Evolutionary conservation across 2,888 invertebrate species (phyloP).

Genomic region (Cerceris ruficornis): DNA sequence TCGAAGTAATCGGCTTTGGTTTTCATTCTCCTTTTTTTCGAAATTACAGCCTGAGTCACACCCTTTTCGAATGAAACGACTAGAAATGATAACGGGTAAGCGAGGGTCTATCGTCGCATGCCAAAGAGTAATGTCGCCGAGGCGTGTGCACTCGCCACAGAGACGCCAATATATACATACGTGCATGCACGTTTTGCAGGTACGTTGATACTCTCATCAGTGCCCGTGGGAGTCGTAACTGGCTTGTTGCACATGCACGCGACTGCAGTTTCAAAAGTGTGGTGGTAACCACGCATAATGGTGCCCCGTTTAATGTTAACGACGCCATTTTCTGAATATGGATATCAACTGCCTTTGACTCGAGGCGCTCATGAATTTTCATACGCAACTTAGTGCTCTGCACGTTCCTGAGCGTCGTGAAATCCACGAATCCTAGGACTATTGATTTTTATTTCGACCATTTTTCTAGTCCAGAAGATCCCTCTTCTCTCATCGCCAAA

Average conservation of each 20-base stretch:
- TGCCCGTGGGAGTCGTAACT: conserved; percentile 56
- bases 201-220: conserved; percentile 11
- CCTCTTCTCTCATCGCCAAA: background rate
- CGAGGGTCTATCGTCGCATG: conserved; percentile 76
- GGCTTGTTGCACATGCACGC: conserved; percentile 59
- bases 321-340: conserved; percentile 80
- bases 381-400: conserved; percentile 63
- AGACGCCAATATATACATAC: conserved; percentile 33
- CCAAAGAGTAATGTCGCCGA: conserved; percentile 74
- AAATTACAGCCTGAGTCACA: conserved; percentile 76
- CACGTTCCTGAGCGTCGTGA: conserved; percentile 50
- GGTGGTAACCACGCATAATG: conserved; percentile 73
- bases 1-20: conserved; percentile 69
- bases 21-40: conserved; percentile 50
- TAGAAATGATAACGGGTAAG: conserved; percentile 75
- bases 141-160: conserved; percentile 33
- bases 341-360: conserved; percentile 77
- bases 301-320: conserved; percentile 79
- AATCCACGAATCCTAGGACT: conserved; percentile 49
- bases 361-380: conserved; percentile 78
- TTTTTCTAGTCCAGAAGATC: too few species aligned
- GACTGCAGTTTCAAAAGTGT: conserved; percentile 26
- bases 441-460: conserved; percentile 47
- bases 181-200: background rate
- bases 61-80: conserved; percentile 76